These are phyloP conservation scores for Xiphorhynchus elegans DNA, from an alignment of 2,113 vertebrate species.

Conservation along the genomic window DNA sequence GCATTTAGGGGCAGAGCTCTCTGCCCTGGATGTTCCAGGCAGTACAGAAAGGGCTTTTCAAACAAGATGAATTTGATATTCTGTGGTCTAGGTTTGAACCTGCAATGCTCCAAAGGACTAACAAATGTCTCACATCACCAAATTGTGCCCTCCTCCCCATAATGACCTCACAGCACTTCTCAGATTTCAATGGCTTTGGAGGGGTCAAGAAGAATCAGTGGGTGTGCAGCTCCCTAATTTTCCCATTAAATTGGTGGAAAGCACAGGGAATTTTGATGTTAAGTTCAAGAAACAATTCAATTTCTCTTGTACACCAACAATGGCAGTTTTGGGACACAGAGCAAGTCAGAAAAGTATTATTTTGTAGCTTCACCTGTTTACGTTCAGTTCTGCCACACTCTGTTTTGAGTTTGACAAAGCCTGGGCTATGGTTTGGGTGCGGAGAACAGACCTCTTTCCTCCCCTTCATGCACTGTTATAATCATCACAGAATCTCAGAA, in stretches of 20 bases:
- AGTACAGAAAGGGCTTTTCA: neutral
- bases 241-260: neutral
- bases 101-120: neutral
- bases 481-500: neutral
- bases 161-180: neutral
- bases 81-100: neutral
- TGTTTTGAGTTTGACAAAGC: neutral
- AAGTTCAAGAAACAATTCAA: neutral
- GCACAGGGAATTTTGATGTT: neutral
- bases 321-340: neutral
- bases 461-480: neutral
- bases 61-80: rapidly evolving
- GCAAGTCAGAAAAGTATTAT: rapidly evolving
- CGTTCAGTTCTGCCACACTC: neutral
- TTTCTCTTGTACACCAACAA: neutral
- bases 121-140: neutral
- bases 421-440: neutral
- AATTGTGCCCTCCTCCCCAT: neutral
- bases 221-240: neutral
- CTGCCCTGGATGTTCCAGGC: neutral
- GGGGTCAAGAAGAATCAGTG: neutral
- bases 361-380: neutral
- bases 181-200: neutral
- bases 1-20: neutral
- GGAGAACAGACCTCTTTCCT: neutral